A percentile compares a stretch with the other conserved stretches of the same genome.
These are phyloP conservation scores for Caenorhabditis tropicalis DNA, from an alignment of 1,140 invertebrate species.

Conservation along the genomic window DNA sequence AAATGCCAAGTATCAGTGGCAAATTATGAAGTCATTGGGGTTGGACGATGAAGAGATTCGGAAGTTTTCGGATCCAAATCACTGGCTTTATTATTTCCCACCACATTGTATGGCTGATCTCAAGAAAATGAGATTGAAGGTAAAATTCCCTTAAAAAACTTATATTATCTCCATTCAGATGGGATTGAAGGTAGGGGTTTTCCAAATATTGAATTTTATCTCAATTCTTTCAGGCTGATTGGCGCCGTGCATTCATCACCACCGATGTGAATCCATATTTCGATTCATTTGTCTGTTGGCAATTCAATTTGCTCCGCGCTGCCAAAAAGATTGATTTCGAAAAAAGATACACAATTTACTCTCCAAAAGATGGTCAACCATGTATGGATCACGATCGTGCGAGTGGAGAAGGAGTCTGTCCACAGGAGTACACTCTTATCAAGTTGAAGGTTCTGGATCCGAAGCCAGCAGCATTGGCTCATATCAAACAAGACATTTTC, in stretches of 20 bases:
- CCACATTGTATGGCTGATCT: slow-evolving; percentile 86
- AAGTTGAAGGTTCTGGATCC: slow-evolving; percentile 84
- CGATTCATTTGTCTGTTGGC: slow-evolving; percentile 97
- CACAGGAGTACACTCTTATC: slow-evolving; percentile 96
- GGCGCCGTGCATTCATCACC: slow-evolving; percentile 94
- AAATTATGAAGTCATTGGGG: slow-evolving; percentile 95
- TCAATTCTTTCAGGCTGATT: slow-evolving; percentile 81
- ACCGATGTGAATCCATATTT: slow-evolving; percentile 97
- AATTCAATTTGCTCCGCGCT: slow-evolving; percentile 87
- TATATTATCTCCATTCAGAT: too few species aligned
- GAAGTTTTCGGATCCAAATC: slow-evolving; percentile 85
- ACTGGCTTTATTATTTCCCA: slow-evolving; percentile 97
- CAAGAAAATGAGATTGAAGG: slow-evolving; percentile 84
- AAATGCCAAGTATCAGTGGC: slow-evolving; percentile 92
- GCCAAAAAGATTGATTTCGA: slow-evolving; percentile 92
- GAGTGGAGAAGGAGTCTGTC: slow-evolving; percentile 93
- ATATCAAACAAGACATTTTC: slow-evolving; percentile 77
- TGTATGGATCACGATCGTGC: slow-evolving; percentile 99
- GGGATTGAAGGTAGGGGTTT: too few species aligned
- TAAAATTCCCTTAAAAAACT: too few species aligned
- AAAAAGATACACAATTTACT: slow-evolving; percentile 95
- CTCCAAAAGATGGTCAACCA: slow-evolving; percentile 93
- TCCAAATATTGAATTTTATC: too few species aligned
- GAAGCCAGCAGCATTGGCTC: slow-evolving; percentile 59
- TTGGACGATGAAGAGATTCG: slow-evolving; percentile 88